phyloP scores from a whole-genome alignment of 2,113 vertebrate species.

The Leuciscus idus region DNA sequence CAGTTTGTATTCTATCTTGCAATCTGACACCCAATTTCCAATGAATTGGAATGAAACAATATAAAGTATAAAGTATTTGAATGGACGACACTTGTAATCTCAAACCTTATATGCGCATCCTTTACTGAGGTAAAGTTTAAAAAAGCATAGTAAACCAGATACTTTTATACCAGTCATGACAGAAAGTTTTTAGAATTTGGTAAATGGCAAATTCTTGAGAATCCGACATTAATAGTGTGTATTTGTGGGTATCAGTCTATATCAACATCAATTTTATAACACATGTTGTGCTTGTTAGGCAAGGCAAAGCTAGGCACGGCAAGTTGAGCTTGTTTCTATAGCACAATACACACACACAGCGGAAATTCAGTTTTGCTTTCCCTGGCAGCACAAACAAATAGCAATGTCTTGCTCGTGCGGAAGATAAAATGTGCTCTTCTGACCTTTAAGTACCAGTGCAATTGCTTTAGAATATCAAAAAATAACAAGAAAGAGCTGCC shows the following conservation, averaged over 20 bases:
- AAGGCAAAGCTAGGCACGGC: neutral
- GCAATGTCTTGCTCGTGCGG: neutral
- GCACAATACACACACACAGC: neutral
- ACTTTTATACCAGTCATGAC: neutral
- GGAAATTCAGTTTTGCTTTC: neutral
- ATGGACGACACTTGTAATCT: too few species aligned
- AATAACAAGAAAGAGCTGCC: neutral
- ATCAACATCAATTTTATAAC: neutral
- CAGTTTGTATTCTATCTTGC: too few species aligned
- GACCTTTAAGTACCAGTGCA: neutral
- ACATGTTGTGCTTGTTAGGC: neutral
- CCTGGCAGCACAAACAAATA: neutral
- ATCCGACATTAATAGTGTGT: neutral
- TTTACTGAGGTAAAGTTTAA: neutral
- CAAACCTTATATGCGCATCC: neutral
- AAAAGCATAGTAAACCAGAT: neutral
- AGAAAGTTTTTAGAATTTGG: too few species aligned
- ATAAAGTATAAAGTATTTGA: too few species aligned
- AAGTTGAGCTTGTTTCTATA: neutral
- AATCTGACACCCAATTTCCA: too few species aligned
- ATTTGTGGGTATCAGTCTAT: neutral
- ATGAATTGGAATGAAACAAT: too few species aligned
- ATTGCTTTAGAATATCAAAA: neutral
- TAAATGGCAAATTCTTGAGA: neutral
- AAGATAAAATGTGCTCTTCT: neutral